Base-by-base conservation (phyloP, 2,797 vertebrate genomes). In the Huso huso region DNA sequence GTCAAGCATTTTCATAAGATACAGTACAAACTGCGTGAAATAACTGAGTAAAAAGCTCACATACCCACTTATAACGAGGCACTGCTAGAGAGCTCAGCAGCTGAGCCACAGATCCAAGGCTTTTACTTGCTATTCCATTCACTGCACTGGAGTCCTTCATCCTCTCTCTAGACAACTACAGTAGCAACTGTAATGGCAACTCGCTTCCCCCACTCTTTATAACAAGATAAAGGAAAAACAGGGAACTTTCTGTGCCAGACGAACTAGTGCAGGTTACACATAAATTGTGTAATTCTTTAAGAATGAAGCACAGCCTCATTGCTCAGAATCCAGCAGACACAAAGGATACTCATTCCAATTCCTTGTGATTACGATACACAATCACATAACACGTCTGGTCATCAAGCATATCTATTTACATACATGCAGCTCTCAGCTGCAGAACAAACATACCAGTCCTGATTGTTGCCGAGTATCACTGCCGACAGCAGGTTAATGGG, bases 61-160 rank as follows among this genome's bases (percentile, higher is more conserved):
- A 59, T 88, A 91, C 88, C 88, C 86, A 80, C 71, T 87, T 86
- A 70, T 87, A 88, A 76, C 88, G 87, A 60, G 89, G 89, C 70
- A 84, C 74, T 71, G 88, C 86, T 79, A 90, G 69, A 55, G 86
- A 88, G 72, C 79, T 83, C 71, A 91, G 82, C 60, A 90, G 87
- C 67, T 89, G 85, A 83, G 85, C 77, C 70, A 90, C 77, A 3
- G 86, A 82, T 74, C 84, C 77, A 2, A 81, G 83, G 49, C 76
- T 80, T 75, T 76, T 85, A 48, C 79, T 76, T 61, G 82, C 80
- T 75, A 90, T 82, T 73, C 73, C 81, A 64, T 57, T 63, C 67
- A 13, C 12, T 58, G 55, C 10, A 58, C 55, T 58, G 15, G 10
- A 58, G 15, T 58, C 10, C 55, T 58, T 58, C 55, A 58, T 11